Percentiles rank a stretch among this genome's conserved stretches.
These are phyloP conservation scores for Ceratosolen fusciceps DNA, from an alignment of 1,140 invertebrate species.

Conservation along the genomic window DNA sequence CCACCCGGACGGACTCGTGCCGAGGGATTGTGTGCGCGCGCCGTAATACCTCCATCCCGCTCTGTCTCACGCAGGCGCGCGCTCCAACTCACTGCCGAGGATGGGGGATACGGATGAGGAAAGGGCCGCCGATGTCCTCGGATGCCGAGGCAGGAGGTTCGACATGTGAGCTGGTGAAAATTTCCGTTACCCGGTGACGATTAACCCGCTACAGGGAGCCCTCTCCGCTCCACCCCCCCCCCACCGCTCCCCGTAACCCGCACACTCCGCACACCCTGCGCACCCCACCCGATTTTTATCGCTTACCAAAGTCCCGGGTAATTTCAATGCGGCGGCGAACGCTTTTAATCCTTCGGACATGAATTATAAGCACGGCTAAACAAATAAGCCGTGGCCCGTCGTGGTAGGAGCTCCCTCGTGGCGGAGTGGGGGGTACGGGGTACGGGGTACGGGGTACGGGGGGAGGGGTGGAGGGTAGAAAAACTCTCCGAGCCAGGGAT, in stretches of 20 bases:
- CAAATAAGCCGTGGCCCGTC: neutral
- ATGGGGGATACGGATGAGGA: neutral
- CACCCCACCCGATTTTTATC: too few species aligned
- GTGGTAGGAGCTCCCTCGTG: too few species aligned
- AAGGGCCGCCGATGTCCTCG: neutral
- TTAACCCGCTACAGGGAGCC: neutral
- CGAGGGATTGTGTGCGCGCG: conserved; percentile 12
- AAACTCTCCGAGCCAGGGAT: too few species aligned
- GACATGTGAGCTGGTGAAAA: neutral
- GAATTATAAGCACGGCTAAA: neutral
- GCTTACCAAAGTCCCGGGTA: neutral
- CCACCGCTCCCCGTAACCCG: neutral
- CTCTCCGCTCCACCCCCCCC: too few species aligned
- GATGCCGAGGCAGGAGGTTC: neutral
- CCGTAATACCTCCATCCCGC: neutral
- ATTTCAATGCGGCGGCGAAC: neutral
- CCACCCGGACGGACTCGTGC: neutral
- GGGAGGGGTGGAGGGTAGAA: too few species aligned
- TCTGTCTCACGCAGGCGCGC: too few species aligned
- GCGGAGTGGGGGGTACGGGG: too few species aligned
- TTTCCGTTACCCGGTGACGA: neutral
- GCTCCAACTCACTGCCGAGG: neutral
- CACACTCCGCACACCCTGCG: too few species aligned
- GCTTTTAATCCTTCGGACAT: neutral
- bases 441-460: too few species aligned